phyloP scores from a whole-genome alignment of 2,113 vertebrate species.

The Atrichornis clamosus region DNA sequence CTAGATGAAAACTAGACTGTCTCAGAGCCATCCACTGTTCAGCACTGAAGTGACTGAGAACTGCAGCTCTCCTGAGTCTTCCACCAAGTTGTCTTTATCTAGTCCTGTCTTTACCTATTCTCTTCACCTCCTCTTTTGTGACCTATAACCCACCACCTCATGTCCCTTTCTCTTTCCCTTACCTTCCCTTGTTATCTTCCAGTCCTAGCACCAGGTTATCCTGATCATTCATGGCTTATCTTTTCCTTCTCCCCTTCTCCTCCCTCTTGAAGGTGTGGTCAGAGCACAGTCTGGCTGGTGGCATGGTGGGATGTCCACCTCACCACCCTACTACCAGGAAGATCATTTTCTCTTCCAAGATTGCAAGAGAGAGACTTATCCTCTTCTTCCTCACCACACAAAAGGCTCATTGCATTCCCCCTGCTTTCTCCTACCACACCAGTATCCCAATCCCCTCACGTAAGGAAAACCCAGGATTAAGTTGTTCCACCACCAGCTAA shows the following conservation, averaged over 20 bases:
- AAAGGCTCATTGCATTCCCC: not conserved
- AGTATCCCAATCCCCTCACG: not conserved
- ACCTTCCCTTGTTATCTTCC: not conserved
- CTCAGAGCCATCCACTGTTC: not conserved
- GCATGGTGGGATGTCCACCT: not conserved
- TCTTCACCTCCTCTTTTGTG: not conserved
- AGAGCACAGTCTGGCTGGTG: not conserved
- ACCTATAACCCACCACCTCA: not conserved
- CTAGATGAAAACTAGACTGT: not conserved
- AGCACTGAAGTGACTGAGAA: fast-evolving
- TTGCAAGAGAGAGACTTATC: not conserved
- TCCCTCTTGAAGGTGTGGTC: not conserved
- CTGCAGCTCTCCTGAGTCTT: not conserved
- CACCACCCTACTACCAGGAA: not conserved
- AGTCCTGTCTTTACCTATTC: not conserved
- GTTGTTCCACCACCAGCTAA: constrained; percentile 10
- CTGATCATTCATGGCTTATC: fast-evolving
- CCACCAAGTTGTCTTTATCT: not conserved
- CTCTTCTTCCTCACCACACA: not conserved
- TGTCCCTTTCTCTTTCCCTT: not conserved
- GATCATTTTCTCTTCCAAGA: not conserved
- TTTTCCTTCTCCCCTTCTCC: not conserved
- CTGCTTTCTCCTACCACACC: not conserved
- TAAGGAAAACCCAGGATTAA: not conserved
- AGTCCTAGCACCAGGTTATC: not conserved